These are phyloP conservation scores for Drosophila subpulchrella DNA, from an alignment of 1,140 invertebrate species.

Conservation along the genomic window DNA sequence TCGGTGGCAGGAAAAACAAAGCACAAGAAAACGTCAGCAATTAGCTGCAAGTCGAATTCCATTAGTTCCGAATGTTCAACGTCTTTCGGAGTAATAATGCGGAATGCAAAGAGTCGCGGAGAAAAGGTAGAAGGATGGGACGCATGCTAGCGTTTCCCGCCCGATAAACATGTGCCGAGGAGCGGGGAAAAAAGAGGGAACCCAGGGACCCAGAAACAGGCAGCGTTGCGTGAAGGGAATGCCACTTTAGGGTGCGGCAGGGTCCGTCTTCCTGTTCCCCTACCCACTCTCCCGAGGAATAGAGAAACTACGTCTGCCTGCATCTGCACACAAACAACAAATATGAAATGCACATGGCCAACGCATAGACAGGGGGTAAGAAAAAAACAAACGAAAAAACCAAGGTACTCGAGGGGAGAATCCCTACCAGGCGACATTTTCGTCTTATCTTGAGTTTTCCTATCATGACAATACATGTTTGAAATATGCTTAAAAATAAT, in stretches of 20 bases:
- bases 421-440: not conserved
- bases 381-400: slow-evolving; percentile 2
- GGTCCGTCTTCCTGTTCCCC: slow-evolving; percentile 27
- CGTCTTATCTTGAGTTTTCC: slow-evolving; percentile 17
- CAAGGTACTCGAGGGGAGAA: slow-evolving; percentile 15
- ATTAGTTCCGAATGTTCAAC: slow-evolving; percentile 5
- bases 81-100: not conserved
- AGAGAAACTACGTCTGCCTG: slow-evolving; percentile 32
- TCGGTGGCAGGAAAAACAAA: not conserved
- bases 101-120: not conserved
- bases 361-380: slow-evolving; percentile 10
- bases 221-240: slow-evolving; percentile 46
- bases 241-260: slow-evolving; percentile 55
- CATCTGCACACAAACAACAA: slow-evolving; percentile 11
- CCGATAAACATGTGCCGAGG: slow-evolving; percentile 32
- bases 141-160: slow-evolving; percentile 38
- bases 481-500: not conserved
- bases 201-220: slow-evolving; percentile 26
- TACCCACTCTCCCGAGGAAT: slow-evolving; percentile 1
- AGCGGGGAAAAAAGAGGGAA: slow-evolving; percentile 17
- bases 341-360: slow-evolving; percentile 6
- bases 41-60: slow-evolving; percentile 25
- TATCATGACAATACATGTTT: not conserved
- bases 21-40: slow-evolving; percentile 8
- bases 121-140: slow-evolving; percentile 23